Conservation (phyloP, 1,140 invertebrate species). For the Oreohelix idahoensis region DNA sequence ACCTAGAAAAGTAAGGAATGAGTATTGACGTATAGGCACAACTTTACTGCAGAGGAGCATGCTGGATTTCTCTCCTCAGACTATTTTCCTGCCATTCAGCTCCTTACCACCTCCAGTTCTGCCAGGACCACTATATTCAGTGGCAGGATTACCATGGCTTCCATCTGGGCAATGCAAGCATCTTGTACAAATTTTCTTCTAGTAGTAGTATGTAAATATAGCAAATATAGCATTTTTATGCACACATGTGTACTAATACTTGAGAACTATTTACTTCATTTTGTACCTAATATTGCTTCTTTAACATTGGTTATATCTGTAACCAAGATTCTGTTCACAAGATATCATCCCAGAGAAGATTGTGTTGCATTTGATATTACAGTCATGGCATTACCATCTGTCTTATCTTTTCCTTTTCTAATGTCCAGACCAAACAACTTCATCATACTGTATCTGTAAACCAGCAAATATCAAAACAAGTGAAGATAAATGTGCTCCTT, state of each 20-base stretch:
- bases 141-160: slow-evolving; percentile 24
- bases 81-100: background rate
- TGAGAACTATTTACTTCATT: no score
- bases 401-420: no score
- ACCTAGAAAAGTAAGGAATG: background rate
- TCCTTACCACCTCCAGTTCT: background rate
- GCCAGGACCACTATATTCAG: background rate
- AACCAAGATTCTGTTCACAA: no score
- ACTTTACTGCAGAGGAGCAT: background rate
- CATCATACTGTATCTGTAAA: no score
- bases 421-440: no score
- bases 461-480: no score
- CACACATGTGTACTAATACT: background rate
- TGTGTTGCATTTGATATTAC: no score
- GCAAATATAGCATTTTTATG: background rate
- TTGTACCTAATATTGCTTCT: background rate
- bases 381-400: no score
- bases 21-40: background rate
- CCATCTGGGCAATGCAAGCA: slow-evolving; percentile 21
- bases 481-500: no score
- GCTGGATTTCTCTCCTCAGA: background rate
- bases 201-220: background rate
- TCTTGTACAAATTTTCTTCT: background rate
- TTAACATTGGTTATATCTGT: no score
- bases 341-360: no score